Conservation (phyloP, 2,113 vertebrate species). For the Clarias gariepinus region DNA sequence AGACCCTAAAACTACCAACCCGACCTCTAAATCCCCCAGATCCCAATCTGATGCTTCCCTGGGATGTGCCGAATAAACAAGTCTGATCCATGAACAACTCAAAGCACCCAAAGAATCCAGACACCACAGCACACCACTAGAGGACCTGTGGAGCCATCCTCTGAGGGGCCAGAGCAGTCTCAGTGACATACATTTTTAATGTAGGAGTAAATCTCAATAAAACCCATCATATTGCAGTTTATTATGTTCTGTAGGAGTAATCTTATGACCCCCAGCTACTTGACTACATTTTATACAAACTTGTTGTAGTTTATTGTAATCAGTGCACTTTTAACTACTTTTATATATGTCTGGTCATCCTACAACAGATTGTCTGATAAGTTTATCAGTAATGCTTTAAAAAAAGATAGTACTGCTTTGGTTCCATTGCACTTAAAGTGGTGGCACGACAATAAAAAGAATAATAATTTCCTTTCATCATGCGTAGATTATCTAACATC, state of each 20-base stretch:
- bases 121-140: no score
- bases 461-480: neutral
- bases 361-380: neutral
- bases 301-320: neutral
- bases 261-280: neutral
- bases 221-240: neutral
- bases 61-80: no score
- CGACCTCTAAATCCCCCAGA: no score
- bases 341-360: neutral
- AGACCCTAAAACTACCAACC: no score
- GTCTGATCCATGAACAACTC: no score
- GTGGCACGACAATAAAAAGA: neutral
- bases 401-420: neutral
- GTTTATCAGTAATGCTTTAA: neutral
- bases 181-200: no score
- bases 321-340: neutral
- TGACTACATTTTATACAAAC: neutral
- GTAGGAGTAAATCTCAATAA: no score
- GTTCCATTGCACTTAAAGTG: neutral
- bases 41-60: no score
- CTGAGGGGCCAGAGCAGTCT: no score
- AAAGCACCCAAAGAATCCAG: no score
- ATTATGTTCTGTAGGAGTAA: neutral
- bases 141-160: no score
- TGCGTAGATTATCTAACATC: slow-evolving; percentile 32